phyloP scores from a whole-genome alignment of 1,140 invertebrate genomes.

The Spodoptera frugiperda region DNA sequence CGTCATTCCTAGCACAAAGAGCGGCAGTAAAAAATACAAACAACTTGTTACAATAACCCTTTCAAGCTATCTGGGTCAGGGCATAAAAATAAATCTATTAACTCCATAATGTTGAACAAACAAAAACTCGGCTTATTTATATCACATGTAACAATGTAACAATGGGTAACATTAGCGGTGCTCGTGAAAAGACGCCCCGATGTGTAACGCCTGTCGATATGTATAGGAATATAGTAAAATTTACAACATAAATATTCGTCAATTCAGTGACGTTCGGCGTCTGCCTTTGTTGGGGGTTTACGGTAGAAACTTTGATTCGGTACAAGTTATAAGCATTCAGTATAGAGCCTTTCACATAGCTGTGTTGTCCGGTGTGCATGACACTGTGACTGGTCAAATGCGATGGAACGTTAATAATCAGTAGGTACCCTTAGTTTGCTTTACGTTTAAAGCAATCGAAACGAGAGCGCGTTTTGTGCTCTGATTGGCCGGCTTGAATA shows the following conservation, averaged over 20 bases:
- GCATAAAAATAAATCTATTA: slow-evolving; percentile 26
- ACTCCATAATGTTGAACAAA: slow-evolving; percentile 11
- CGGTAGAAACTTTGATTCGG: slow-evolving; percentile 52
- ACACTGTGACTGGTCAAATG: no score
- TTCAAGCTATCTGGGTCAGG: slow-evolving; percentile 12
- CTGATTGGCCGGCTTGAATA: no score
- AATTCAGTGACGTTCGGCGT: slow-evolving; percentile 66
- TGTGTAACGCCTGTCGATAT: slow-evolving; percentile 39
- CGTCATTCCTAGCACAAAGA: background rate
- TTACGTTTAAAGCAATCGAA: no score
- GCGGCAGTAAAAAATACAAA: background rate
- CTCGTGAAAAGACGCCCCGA: slow-evolving; percentile 34
- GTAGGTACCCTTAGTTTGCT: no score
- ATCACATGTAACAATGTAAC: background rate
- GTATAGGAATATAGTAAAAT: slow-evolving; percentile 52
- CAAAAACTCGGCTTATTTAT: slow-evolving; percentile 25
- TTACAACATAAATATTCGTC: slow-evolving; percentile 75
- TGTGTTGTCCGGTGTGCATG: no score
- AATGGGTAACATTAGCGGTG: slow-evolving; percentile 35
- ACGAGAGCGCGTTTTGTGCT: no score
- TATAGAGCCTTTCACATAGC: background rate
- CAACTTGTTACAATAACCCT: slow-evolving; percentile 6
- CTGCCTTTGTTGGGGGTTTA: slow-evolving; percentile 62
- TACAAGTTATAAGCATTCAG: slow-evolving; percentile 49
- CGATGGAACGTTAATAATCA: no score